A percentile compares a stretch with the other conserved stretches of the same genome.
Evolutionary conservation across 2,888 invertebrate genomes (phyloP).

Genomic region (Azorinus chamasolen): DNA sequence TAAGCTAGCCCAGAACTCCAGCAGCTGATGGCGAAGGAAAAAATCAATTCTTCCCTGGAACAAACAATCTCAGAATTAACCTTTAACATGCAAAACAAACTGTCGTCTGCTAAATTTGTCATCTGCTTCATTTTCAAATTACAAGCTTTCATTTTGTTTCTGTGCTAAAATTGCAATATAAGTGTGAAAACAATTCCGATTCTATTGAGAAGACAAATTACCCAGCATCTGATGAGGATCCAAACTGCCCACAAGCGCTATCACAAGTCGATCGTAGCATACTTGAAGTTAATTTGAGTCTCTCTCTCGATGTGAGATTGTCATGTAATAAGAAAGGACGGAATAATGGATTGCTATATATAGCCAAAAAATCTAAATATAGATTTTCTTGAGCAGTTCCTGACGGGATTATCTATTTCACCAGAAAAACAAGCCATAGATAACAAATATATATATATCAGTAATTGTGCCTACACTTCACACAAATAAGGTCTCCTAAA

Average conservation of each 20-base stretch:
- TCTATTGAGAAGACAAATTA: conserved; percentile 5
- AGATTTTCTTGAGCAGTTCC: background rate
- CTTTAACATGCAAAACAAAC: background rate
- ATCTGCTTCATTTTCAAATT: too few relatives aligned
- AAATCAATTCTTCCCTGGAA: conserved; percentile 52
- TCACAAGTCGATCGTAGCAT: too few relatives aligned
- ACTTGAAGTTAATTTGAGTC: conserved; percentile 25
- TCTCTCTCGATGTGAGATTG: conserved; percentile 14
- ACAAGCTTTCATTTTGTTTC: too few relatives aligned
- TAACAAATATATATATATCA: background rate
- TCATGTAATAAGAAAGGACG: conserved; percentile 20
- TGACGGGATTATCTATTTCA: conserved; percentile 4
- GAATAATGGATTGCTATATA: conserved; percentile 28
- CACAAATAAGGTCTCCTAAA: too few relatives aligned
- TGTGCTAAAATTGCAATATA: too few relatives aligned
- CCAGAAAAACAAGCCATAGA: conserved; percentile 10
- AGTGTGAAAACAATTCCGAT: too few relatives aligned
- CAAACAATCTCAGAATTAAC: conserved; percentile 22
- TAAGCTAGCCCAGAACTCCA: too few relatives aligned
- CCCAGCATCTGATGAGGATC: too few relatives aligned
- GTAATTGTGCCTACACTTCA: too few relatives aligned
- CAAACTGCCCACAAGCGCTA: too few relatives aligned
- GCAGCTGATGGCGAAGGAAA: conserved; percentile 11
- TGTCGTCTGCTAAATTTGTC: too few relatives aligned
- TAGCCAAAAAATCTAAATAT: conserved; percentile 31